Base-by-base conservation (phyloP, 2,113 vertebrate genomes). In the Turdus rufiventris region DNA sequence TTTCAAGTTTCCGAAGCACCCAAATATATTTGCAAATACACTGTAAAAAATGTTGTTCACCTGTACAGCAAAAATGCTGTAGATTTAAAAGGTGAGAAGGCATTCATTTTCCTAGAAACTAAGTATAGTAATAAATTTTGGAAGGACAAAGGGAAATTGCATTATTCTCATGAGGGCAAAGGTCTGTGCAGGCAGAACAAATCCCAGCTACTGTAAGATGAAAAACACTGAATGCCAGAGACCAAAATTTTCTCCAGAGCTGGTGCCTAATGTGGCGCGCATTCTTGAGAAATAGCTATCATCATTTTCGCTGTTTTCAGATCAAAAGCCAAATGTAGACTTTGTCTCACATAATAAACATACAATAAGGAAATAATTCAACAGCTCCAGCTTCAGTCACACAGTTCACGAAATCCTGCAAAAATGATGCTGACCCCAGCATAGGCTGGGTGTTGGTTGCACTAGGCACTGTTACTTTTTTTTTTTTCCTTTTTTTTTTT, bases 251-350 rank as follows among this genome's bases (percentile, higher is more conserved):
- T 66, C 68, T 66, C 14, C 6, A n/a, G 51, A 54, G 8, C 24
- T 24, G 14, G 25, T 29, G 40, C 53, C 19, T 56, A 20, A 47
- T 1, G 3, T 8, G 13, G 17, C 4, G 0, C 0, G 3, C 5
- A 1, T 53, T 42, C 25, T 18, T 38, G 51, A 51, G 38, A 78
- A 80, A 28, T 1, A 61, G 13, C 1, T 7, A 61, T 33, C 31
- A 25, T 26, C 2, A 2, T 33, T 58, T 57, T 34, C 23, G 13
- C 21, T 54, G 45, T 60, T 84, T 28, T 25, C 73, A 66, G 38
- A 23, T 36, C 25, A 60, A 78, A 80, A 56, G 10, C n/a, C 33
- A 78, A 51, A 63, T 2, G 24, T 4, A 29, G 60, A 21, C 24
- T 63, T 68, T 26, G 8, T 23, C 50, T 57, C 24, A 26, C 0